phyloP scores from a whole-genome alignment of 2,113 vertebrate genomes.

The Ranitomeya variabilis region DNA sequence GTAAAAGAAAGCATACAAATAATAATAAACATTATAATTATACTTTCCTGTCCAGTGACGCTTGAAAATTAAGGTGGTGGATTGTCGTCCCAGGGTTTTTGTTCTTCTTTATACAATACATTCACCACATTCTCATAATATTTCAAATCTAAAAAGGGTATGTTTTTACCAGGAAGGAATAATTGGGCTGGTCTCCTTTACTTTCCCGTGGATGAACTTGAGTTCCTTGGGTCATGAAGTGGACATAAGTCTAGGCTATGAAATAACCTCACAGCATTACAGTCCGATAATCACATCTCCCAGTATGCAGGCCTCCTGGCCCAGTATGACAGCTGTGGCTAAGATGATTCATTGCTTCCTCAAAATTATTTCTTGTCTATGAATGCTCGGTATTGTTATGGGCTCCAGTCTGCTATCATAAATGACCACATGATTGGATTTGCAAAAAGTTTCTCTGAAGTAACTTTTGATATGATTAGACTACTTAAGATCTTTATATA shows the following conservation, averaged over 20 bases:
- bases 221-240: background rate
- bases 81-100: too few relatives aligned
- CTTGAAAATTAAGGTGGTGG: too few relatives aligned
- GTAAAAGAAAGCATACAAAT: too few relatives aligned
- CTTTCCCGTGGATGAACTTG: too few relatives aligned
- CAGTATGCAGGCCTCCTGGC: background rate
- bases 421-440: conserved; percentile 5
- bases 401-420: background rate
- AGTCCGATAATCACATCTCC: background rate
- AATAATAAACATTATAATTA: too few relatives aligned
- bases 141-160: too few relatives aligned
- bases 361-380: background rate
- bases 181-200: too few relatives aligned
- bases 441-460: background rate
- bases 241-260: background rate
- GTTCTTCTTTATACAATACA: too few relatives aligned
- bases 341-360: background rate
- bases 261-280: background rate
- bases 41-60: too few relatives aligned
- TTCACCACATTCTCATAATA: too few relatives aligned
- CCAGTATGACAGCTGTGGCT: background rate
- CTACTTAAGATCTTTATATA: background rate
- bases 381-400: background rate
- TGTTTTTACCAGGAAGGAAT: too few relatives aligned
- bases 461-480: background rate